These are phyloP conservation scores for Pomatorhinus ruficollis DNA, from an alignment of 2,113 vertebrate species.

Conservation along the genomic window DNA sequence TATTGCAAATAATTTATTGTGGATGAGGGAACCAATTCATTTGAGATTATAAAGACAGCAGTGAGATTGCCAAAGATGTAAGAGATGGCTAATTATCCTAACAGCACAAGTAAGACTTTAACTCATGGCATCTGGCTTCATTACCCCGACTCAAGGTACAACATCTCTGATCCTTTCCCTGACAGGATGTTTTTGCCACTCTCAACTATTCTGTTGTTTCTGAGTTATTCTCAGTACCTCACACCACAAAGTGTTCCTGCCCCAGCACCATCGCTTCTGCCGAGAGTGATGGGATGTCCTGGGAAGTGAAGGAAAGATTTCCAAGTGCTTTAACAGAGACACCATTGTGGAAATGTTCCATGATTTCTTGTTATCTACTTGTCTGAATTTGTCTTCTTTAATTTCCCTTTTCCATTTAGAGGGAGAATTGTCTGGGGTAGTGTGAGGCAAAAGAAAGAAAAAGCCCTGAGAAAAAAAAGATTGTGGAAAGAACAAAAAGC, in stretches of 20 bases:
- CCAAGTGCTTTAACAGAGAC: background rate
- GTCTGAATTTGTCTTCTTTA: background rate
- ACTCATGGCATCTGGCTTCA: background rate
- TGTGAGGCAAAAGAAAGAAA: background rate
- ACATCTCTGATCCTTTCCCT: background rate
- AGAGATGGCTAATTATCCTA: background rate
- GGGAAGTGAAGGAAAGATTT: background rate
- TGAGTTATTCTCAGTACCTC: background rate
- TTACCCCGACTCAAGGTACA: background rate
- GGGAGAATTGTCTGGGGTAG: background rate
- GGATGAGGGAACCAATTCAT: background rate
- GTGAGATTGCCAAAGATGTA: background rate
- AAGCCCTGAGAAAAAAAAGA: background rate
- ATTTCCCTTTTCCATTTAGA: background rate
- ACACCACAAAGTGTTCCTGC: background rate
- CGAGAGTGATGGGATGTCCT: background rate
- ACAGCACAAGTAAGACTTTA: background rate
- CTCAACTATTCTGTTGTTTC: background rate
- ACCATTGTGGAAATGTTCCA: background rate
- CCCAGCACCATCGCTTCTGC: background rate
- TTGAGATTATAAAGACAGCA: background rate
- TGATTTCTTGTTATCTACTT: background rate
- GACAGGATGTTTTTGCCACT: background rate
- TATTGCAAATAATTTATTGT: background rate
- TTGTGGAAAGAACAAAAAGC: background rate